A percentile compares a stretch with the other conserved stretches of the same genome.
phyloP scores from a whole-genome alignment of 2,888 invertebrate species.

The Pristionchus exspectatus region DNA sequence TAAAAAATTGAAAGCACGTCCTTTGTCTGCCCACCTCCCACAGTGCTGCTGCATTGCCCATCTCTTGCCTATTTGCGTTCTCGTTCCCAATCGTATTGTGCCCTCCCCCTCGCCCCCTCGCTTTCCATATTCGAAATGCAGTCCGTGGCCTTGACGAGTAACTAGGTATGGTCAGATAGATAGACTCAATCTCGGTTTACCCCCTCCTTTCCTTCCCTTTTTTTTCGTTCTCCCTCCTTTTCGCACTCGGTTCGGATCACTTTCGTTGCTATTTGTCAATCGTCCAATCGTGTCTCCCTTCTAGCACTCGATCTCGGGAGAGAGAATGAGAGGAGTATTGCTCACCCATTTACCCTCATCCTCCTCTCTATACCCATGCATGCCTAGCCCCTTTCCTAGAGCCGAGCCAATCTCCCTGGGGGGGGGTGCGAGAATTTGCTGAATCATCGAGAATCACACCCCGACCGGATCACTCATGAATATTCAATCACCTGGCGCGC shows the following conservation, averaged over 20 bases:
- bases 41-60: not conserved
- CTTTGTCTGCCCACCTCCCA: not conserved
- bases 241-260: constrained; percentile 29
- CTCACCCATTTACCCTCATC: constrained; percentile 15
- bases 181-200: not conserved
- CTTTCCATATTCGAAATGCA: not conserved
- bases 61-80: not conserved
- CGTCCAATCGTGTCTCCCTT: constrained; percentile 43
- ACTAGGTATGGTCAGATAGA: constrained; percentile 28
- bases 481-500: constrained; percentile 5
- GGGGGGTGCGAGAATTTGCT: not conserved
- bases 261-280: constrained; percentile 46
- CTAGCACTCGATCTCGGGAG: constrained; percentile 25
- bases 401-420: not conserved
- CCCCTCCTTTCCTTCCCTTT: not conserved
- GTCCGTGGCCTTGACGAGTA: constrained; percentile 28
- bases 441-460: not conserved
- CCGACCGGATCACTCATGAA: not conserved
- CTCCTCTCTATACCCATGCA: not conserved
- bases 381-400: constrained; percentile 20
- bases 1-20: no score
- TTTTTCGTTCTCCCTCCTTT: not conserved
- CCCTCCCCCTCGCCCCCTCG: constrained; percentile 39
- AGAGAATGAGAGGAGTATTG: not conserved
- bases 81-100: constrained; percentile 33